Evolutionary conservation across 92 coral and sea anemone genomes (phyloP), one percentile per base, ranked within the genome.

Genomic region (Muricea muricata): DNA sequence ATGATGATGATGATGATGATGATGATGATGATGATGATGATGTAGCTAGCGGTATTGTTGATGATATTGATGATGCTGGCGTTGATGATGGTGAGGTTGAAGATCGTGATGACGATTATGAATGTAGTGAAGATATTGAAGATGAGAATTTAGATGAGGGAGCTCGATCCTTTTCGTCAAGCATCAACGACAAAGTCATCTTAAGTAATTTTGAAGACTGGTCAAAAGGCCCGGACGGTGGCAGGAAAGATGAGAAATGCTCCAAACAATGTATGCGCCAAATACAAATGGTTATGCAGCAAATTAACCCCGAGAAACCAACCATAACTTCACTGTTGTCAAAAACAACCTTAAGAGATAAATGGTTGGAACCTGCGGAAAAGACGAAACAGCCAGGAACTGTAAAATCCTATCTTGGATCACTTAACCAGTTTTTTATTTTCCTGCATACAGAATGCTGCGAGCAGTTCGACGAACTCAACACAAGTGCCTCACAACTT

Each of bases 161-260:
- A 37, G 4, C 42, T 4, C 4, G 42, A 37, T 37, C 42, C 9
- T 4, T 4, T 37, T 37, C 5, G 42, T 37, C 5, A 37, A 37
- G 9, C 42, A 37, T 4, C 9, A 37, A 37, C 9, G 9, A 37
- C 9, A 9, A 37, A 9, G 9, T 4, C 4, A 37, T 37, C 9
- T 37, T 37, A 37, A 37, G 42, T n/a, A n/a, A n/a, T n/a, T n/a
- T 88, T 67, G 77, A 82, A 82, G 81, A 28, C 32, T 82, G 87
- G 84, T 84, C 75, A 12, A 39, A 83, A 60, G 84, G 84, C 31
- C 84, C 76, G 21, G 91, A 81, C 58, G 84, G 91, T 69, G 91
- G 88, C 12, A 73, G 73, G 12, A 89, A 81, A 60, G 82, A 69
- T 13, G 55, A 74, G 40, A 37, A 58, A 63, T 80, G 87, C 40